These are phyloP conservation scores for Lagopus muta DNA, from an alignment of 2,113 vertebrate genomes.

Conservation along the genomic window DNA sequence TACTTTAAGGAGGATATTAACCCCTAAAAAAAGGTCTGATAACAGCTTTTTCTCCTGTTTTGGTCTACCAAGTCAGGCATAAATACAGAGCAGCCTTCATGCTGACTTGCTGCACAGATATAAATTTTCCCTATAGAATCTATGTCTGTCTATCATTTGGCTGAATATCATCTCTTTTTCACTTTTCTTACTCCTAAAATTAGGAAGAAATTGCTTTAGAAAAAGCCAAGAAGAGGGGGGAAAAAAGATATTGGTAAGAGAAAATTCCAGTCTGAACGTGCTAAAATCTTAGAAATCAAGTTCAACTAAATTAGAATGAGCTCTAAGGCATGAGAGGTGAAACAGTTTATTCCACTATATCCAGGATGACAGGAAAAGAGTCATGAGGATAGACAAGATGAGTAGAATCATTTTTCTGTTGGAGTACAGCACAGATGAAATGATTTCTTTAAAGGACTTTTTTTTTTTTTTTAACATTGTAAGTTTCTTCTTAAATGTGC, in stretches of 20 bases:
- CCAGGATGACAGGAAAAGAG: slow-evolving; percentile 42
- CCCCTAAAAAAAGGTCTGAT: background rate
- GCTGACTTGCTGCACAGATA: background rate
- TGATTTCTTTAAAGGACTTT: background rate
- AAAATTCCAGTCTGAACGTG: slow-evolving; percentile 1
- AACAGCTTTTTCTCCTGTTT: background rate
- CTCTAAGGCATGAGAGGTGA: slow-evolving; percentile 17
- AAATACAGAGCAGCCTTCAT: background rate
- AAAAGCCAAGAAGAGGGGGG: background rate
- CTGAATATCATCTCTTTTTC: background rate
- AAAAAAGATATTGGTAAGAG: background rate
- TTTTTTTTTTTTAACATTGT: background rate
- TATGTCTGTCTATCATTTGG: background rate
- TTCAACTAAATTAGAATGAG: slow-evolving; percentile 51
- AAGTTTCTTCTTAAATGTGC: background rate
- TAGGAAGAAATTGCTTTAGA: background rate
- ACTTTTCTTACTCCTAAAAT: slow-evolving; percentile 1
- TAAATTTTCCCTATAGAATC: background rate
- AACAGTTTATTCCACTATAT: slow-evolving; percentile 54
- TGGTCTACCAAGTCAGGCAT: background rate
- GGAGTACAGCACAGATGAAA: slow-evolving; percentile 10
- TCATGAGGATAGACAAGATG: slow-evolving; percentile 11
- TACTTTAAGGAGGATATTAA: background rate
- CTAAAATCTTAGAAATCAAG: slow-evolving; percentile 48
- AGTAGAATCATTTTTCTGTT: slow-evolving; percentile 40